Evolutionary conservation across 2,888 invertebrate species (phyloP).

Genomic region (Cheilosia grossa): DNA sequence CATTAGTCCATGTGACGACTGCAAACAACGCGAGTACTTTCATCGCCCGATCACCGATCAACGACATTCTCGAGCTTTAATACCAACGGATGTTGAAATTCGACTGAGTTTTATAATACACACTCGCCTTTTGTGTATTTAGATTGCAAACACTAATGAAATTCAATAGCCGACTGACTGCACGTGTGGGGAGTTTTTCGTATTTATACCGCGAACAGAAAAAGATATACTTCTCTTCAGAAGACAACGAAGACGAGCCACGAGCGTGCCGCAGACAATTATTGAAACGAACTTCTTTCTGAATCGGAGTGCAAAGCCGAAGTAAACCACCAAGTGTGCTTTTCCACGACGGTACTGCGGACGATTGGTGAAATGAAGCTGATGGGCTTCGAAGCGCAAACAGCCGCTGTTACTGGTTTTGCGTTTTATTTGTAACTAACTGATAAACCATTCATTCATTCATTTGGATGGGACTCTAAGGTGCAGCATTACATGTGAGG

Average conservation of each 20-base stretch:
- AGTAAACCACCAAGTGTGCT: constrained; percentile 57
- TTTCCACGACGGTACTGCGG: constrained; percentile 36
- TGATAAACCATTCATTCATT: constrained; percentile 41
- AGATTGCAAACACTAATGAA: constrained; percentile 69
- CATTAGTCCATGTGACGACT: constrained; percentile 20
- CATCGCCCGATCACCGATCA: constrained; percentile 58
- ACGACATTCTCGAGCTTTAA: constrained; percentile 43
- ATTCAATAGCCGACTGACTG: constrained; percentile 73
- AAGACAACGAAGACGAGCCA: constrained; percentile 6
- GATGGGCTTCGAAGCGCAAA: constrained; percentile 47
- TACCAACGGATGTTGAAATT: constrained; percentile 2
- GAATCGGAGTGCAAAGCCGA: constrained; percentile 61
- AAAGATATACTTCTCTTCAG: constrained; percentile 42
- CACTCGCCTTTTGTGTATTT: constrained; percentile 23
- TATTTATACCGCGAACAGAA: constrained; percentile 60
- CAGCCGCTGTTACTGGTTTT: constrained; percentile 47
- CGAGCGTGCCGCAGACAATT: constrained; percentile 47
- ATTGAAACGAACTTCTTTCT: constrained; percentile 63
- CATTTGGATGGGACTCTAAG: constrained; percentile 32
- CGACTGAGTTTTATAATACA: background rate
- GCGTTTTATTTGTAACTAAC: constrained; percentile 26
- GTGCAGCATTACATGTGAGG: constrained; percentile 50
- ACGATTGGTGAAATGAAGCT: constrained; percentile 24
- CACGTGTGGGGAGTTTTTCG: constrained; percentile 70
- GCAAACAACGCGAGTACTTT: constrained; percentile 44